Conservation (phyloP, 2,113 vertebrate species). For the Oryzias melastigma region DNA sequence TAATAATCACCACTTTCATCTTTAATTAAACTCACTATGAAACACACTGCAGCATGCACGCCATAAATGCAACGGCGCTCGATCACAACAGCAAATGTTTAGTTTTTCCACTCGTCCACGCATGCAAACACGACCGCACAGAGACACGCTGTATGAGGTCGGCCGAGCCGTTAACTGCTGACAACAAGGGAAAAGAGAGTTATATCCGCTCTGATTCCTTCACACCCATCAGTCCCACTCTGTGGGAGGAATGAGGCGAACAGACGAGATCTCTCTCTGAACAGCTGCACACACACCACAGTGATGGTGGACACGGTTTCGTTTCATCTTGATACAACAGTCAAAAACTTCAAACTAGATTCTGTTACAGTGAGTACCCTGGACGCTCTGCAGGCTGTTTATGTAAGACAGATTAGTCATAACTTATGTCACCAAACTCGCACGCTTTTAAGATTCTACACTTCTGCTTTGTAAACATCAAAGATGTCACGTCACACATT, state of each 20-base stretch:
- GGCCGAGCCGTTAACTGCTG: constrained; percentile 56
- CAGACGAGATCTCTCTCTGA: constrained; percentile 45
- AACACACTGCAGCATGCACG: constrained; percentile 34
- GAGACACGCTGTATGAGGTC: neutral
- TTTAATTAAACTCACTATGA: constrained; percentile 74
- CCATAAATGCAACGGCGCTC: constrained; percentile 7
- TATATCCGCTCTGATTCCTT: constrained; percentile 70
- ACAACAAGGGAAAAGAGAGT: constrained; percentile 55
- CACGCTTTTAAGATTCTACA: no score
- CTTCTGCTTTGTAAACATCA: no score
- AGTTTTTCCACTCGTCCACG: constrained; percentile 6
- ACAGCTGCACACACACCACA: constrained; percentile 25
- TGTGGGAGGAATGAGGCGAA: constrained; percentile 34
- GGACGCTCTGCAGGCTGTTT: neutral
- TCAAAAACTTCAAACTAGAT: neutral
- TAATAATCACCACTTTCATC: constrained; percentile 72
- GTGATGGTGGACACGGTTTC: neutral
- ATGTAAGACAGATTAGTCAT: no score
- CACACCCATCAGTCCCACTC: constrained; percentile 58
- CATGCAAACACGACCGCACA: constrained; percentile 3
- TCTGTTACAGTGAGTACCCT: neutral
- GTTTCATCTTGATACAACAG: neutral
- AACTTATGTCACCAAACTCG: no score
- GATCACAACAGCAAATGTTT: constrained; percentile 8
- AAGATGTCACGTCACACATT: no score